Evolutionary conservation across 2,113 vertebrate species (phyloP), one percentile per base, ranked within the genome.

Genomic region (Grammomys surdaster): DNA sequence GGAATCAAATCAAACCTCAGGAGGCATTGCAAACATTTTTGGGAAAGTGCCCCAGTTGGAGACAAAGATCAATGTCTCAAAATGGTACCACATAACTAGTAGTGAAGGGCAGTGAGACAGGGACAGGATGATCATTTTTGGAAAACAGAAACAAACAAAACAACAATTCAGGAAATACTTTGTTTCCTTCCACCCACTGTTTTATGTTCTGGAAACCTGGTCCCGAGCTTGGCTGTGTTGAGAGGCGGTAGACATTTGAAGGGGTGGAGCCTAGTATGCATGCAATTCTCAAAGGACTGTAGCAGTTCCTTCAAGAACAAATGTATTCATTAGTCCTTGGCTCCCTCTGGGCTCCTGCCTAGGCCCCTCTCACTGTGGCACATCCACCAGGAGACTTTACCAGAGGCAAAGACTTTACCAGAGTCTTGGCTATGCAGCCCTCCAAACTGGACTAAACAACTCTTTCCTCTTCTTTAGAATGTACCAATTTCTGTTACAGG

Each of bases 1-100:
- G 76, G 80, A 89, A 94, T 86, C 46, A 70, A 20, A 70, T 48
- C 89, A 96, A 90, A 84, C 87, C 33, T 24, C 46, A 87, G 20
- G 19, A 33, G 36, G 69, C 8, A 81, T 76, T 54, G 89, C 10
- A 70, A 89, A 88, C 10, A 86, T 54, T 40, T 88, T 92, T 87
- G 69, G 11, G 46, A n/a, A 22, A 70, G 43, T 40, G 84, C 16
- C n/a, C 51, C 81, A 90, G 40, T 48, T 82, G 10, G 31, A 7
- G 90, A 36, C 8, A 72, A 84, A 78, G 48, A 85, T 31, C 65
- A 67, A 31, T 67, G 67, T 76, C 19, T 94, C 20, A 67, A 88
- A 92, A 87, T 76, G 86, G 73, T 3, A 28, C n/a, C 63, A 40
- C 3, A 40, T 40, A 17, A 80, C 12, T 16, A 56, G 24, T 54